These are phyloP conservation scores for Patiria miniata DNA, from an alignment of 35 echinoderm and acorn worm genomes.

Conservation along the genomic window DNA sequence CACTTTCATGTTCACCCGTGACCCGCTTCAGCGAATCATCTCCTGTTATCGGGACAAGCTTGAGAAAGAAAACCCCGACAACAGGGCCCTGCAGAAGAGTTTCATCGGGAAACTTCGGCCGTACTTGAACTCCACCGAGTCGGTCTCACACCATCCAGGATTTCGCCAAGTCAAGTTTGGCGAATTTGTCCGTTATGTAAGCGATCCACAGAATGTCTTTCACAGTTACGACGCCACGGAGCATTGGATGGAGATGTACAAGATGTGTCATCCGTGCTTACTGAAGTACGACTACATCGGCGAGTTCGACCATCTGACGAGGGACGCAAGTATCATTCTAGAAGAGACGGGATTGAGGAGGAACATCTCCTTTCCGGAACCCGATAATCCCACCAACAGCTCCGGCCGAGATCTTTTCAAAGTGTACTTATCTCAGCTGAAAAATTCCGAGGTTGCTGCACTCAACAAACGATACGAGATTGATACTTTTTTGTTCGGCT, in stretches of 20 bases:
- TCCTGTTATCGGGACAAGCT: slow-evolving; percentile 57
- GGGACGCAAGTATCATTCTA: slow-evolving; percentile 69
- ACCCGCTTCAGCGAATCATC: slow-evolving; percentile 39
- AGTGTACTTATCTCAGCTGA: slow-evolving; percentile 43
- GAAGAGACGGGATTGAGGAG: slow-evolving; percentile 32
- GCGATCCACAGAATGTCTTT: not conserved
- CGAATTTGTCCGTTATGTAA: slow-evolving; percentile 73
- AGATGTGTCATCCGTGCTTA: slow-evolving; percentile 70
- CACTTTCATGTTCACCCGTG: slow-evolving; percentile 34
- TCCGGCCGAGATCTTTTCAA: slow-evolving; percentile 39
- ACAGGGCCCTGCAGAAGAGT: not conserved
- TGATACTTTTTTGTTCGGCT: slow-evolving; percentile 87
- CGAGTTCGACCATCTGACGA: slow-evolving; percentile 74
- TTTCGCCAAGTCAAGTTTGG: slow-evolving; percentile 41
- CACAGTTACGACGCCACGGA: slow-evolving; percentile 40
- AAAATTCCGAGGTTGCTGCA: slow-evolving; percentile 36
- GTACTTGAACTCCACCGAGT: not conserved
- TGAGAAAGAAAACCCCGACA: slow-evolving; percentile 25
- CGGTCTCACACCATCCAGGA: not conserved
- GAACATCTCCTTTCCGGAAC: slow-evolving; percentile 39
- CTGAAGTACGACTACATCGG: slow-evolving; percentile 83
- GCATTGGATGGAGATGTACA: slow-evolving; percentile 59
- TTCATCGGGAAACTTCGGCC: not conserved
- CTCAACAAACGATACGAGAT: slow-evolving; percentile 64
- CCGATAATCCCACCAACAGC: slow-evolving; percentile 81